Evolutionary conservation across 2,888 invertebrate species (phyloP).

Genomic region (Craniophora ligustri): DNA sequence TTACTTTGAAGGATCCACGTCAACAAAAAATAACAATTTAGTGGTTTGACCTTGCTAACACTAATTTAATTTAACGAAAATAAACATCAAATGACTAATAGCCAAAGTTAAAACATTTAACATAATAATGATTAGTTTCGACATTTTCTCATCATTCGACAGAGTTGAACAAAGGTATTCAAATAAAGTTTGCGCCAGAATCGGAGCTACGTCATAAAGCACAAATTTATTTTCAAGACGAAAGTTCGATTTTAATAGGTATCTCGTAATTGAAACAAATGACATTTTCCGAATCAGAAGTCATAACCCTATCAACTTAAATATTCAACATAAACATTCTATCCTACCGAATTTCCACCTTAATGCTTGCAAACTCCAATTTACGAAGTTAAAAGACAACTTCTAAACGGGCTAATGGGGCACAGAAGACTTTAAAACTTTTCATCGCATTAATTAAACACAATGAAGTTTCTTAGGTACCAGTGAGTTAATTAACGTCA

Average conservation of each 20-base stretch:
- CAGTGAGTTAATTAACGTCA: conserved; percentile 37
- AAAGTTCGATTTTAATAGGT: conserved; percentile 11
- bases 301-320: conserved; percentile 36
- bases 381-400: conserved; percentile 55
- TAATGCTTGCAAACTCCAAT: conserved; percentile 51
- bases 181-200: not conserved
- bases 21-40: too few relatives aligned
- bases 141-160: too few relatives aligned
- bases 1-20: too few relatives aligned
- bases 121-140: too few relatives aligned
- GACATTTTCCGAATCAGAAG: conserved; percentile 20
- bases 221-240: conserved; percentile 1
- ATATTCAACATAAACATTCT: conserved; percentile 41
- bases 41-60: too few relatives aligned
- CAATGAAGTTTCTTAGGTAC: conserved; percentile 47
- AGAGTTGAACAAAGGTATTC: too few relatives aligned
- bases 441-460: conserved; percentile 62
- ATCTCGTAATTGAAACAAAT: conserved; percentile 32
- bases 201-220: not conserved
- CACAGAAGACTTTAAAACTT: conserved; percentile 57
- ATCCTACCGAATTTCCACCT: conserved; percentile 40
- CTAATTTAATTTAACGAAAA: too few relatives aligned
- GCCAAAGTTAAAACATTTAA: too few relatives aligned
- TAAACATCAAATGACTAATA: too few relatives aligned
- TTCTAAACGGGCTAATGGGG: conserved; percentile 58